Evolutionary conservation across 2,888 invertebrate genomes (phyloP).

Genomic region (Chymomyza caudatula): DNA sequence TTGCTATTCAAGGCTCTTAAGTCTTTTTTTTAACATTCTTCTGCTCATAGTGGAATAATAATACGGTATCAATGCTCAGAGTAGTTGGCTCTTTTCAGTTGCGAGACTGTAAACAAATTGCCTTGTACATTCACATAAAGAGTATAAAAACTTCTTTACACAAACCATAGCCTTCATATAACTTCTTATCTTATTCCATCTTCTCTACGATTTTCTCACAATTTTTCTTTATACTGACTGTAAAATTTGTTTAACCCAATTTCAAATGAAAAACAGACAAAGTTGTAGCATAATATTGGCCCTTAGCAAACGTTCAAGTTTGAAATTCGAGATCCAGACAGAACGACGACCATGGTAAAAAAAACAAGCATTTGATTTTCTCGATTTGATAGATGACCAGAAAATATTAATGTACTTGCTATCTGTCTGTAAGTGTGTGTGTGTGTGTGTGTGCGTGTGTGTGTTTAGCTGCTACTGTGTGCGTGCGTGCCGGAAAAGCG

Average conservation of each 20-base stretch:
- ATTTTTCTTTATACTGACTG: conserved; percentile 17
- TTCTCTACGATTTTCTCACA: conserved; percentile 16
- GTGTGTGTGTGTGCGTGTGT: conserved; percentile 12
- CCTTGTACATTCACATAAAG: too few relatives aligned
- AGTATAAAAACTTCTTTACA: background rate
- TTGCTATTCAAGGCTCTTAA: too few relatives aligned
- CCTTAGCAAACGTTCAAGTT: background rate
- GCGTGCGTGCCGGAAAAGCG: background rate
- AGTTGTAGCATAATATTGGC: conserved; percentile 1
- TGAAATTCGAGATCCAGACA: conserved; percentile 10
- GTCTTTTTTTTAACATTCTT: too few relatives aligned
- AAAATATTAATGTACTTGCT: conserved; percentile 51
- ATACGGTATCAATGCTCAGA: too few relatives aligned
- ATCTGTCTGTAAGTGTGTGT: background rate
- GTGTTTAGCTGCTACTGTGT: background rate
- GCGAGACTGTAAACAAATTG: too few relatives aligned
- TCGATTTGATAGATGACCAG: conserved; percentile 65
- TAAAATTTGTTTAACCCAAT: conserved; percentile 50
- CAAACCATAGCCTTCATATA: too few relatives aligned
- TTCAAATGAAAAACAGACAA: conserved; percentile 39
- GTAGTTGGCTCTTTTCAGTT: too few relatives aligned
- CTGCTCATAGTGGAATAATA: too few relatives aligned
- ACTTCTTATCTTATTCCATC: background rate
- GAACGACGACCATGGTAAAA: background rate
- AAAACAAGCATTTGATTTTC: background rate